phyloP scores from a whole-genome alignment of 2,888 invertebrate species.

The Monopis laevigella region DNA sequence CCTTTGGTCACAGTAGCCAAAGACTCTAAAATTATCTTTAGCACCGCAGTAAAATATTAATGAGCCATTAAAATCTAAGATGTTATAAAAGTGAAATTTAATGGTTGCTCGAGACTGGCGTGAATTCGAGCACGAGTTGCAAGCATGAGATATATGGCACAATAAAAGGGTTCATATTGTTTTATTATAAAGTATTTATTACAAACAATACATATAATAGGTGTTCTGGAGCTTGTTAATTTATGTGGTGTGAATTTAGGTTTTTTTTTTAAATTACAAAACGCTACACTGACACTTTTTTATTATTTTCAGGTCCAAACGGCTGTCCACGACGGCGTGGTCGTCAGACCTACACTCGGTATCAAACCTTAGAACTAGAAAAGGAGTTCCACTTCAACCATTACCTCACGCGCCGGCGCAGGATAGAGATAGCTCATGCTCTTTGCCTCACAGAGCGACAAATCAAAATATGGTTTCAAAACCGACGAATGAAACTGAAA shows the following conservation, averaged over 20 bases:
- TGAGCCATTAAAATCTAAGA: conserved; percentile 62
- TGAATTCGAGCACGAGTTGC: conserved; percentile 38
- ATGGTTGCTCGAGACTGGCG: conserved; percentile 38
- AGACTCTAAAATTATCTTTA: conserved; percentile 62
- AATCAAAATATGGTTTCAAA: conserved; percentile 98
- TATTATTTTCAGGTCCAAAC: conserved; percentile 86
- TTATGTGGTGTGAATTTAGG: too few species aligned
- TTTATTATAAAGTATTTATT: conserved; percentile 5
- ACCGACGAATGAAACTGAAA: conserved; percentile 96
- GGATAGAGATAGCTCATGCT: conserved; percentile 97
- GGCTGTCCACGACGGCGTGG: conserved; percentile 94
- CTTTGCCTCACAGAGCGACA: conserved; percentile 95
- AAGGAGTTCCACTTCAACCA: conserved; percentile 99
- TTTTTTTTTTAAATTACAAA: conserved; percentile 12
- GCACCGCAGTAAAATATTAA: conserved; percentile 58
- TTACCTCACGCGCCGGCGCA: conserved; percentile 93
- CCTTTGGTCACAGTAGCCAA: conserved; percentile 53
- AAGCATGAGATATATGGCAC: conserved; percentile 43
- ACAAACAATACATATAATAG: conserved; percentile 14
- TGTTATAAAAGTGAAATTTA: conserved; percentile 64
- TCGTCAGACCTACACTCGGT: conserved; percentile 96
- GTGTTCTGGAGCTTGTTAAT: too few species aligned
- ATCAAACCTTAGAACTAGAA: conserved; percentile 97
- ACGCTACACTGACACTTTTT: too few species aligned
- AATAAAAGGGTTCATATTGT: conserved; percentile 38